Evolutionary conservation across 2,888 invertebrate species (phyloP), one percentile per base, ranked within the genome.

Genomic region (Sarcophaga subvicina): DNA sequence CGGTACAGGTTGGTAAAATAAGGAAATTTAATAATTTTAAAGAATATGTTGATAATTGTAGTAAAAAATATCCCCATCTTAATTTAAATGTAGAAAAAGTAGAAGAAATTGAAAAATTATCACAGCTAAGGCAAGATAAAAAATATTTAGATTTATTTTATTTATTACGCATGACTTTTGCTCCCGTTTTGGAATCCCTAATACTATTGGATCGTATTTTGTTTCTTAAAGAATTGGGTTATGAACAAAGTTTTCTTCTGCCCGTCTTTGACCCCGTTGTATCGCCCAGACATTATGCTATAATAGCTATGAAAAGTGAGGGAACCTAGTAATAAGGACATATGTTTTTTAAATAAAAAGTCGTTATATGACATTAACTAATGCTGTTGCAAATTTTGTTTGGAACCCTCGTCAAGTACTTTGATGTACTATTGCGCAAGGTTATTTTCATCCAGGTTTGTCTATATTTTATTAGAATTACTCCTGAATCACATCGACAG

Each of bases 221-320:
- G 89, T 98, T 95, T 94, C 95, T 98, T 49, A 93, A 95, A 84
- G 97, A 98, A 91, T 94, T 94, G 89, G 94, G 94, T 3, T 94
- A 94, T 90, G 90, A 94, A 11, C 94, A 95, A 86, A 95, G 95
- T 22, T 95, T 94, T 94, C 92, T 98, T 83, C 95, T 97, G 37
- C 95, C 96, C 90, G 93, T 98, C 86, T 98, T 98, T 93, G 96
- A 98, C 94, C 96, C 98, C 8, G 94, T 96, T 0, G 93, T 96
- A 83, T 98, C 98, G 1, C 98, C 98, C 4, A 94, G 98, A 49
- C 91, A 91, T 85, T 93, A 89, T 89, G 92, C 91, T 63, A 91
- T 93, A 69, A 89, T 92, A 60, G 90, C 92, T 27, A 76, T 91
- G 10, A 92, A 92, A 81, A 78, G 71, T 60, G 47, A 62, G n/a